Evolutionary conservation across 2,888 invertebrate species (phyloP).

Genomic region (Scaptomyza caliginosa): DNA sequence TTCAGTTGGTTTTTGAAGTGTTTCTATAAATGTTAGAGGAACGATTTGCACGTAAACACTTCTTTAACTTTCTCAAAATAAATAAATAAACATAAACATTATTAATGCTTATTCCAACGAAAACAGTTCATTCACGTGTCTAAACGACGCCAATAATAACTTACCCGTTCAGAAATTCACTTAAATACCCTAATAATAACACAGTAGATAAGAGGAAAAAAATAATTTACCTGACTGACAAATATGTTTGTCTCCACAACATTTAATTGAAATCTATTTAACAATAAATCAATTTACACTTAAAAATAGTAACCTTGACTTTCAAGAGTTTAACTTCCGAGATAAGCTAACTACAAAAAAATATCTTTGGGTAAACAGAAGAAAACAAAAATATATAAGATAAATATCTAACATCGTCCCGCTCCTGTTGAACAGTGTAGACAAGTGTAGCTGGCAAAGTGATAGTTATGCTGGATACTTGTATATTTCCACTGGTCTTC

Average conservation of each 20-base stretch:
- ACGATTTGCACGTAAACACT: no score
- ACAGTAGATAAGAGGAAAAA: neutral
- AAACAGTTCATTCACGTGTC: no score
- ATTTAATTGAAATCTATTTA: neutral
- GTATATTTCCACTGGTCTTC: conserved; percentile 14
- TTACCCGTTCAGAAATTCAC: no score
- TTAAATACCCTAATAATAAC: neutral
- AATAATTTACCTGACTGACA: neutral
- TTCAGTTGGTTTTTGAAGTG: neutral
- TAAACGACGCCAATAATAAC: no score
- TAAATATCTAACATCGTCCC: no score
- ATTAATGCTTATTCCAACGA: no score
- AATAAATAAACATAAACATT: neutral
- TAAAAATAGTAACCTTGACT: neutral
- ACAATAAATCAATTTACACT: neutral
- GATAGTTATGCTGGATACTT: conserved; percentile 6
- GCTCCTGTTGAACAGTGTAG: neutral
- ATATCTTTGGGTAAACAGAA: neutral
- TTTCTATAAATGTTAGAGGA: no score
- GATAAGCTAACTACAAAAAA: conserved; percentile 5
- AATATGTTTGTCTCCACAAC: neutral
- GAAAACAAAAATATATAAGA: neutral
- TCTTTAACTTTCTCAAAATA: neutral
- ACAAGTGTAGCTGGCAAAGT: conserved; percentile 1
- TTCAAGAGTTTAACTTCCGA: neutral